These are phyloP conservation scores for Xerus rutilus DNA, from an alignment of 2,797 vertebrate genomes.

Conservation along the genomic window DNA sequence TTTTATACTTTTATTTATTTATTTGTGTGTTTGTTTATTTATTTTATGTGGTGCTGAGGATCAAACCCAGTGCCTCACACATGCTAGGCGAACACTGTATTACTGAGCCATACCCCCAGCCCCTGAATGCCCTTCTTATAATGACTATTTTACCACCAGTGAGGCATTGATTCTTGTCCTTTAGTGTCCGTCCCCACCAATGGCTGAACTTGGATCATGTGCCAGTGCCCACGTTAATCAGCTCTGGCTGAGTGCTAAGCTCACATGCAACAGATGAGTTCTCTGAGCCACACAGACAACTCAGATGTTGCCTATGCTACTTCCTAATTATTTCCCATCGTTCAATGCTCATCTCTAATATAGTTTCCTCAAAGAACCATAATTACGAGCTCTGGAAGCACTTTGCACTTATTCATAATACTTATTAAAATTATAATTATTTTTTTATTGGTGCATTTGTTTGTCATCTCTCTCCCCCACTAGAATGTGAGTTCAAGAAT, in stretches of 20 bases:
- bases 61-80: too few relatives aligned
- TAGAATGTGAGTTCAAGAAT: slow-evolving; percentile 24
- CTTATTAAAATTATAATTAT: slow-evolving; percentile 72
- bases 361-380: slow-evolving; percentile 65
- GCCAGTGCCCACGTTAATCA: background rate
- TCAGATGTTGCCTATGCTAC: background rate
- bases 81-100: too few relatives aligned
- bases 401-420: slow-evolving; percentile 61
- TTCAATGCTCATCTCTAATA: slow-evolving; percentile 49
- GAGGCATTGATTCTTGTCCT: background rate
- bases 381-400: slow-evolving; percentile 54
- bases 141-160: background rate
- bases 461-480: slow-evolving; percentile 8
- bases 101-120: too few relatives aligned
- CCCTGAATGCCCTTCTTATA: background rate
- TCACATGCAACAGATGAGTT: background rate
- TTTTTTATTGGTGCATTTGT: slow-evolving; percentile 68
- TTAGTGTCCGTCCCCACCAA: background rate
- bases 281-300: background rate
- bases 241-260: background rate
- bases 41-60: too few relatives aligned
- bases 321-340: slow-evolving; percentile 52
- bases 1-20: too few relatives aligned
- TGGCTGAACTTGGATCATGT: background rate
- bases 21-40: too few relatives aligned